phyloP scores from a whole-genome alignment of 2,797 vertebrate genomes.

The Leucoraja ocellata region DNA sequence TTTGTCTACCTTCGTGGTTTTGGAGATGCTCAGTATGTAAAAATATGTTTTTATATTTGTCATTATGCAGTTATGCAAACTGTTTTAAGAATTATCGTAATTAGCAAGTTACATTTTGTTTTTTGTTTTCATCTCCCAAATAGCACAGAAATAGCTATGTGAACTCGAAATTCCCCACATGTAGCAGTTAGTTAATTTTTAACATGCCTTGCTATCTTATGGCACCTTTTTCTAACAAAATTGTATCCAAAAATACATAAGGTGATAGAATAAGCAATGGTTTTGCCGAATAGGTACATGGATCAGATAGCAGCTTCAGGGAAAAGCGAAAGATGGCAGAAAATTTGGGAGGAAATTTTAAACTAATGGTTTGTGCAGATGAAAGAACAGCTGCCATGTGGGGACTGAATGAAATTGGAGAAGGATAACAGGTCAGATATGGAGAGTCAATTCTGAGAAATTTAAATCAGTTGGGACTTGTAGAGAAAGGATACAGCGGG shows the following conservation, averaged over 20 bases:
- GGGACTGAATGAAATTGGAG: neutral
- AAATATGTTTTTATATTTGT: neutral
- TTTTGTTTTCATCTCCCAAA: neutral
- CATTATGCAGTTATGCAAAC: neutral
- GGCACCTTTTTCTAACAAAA: neutral
- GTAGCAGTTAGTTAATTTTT: too few relatives aligned
- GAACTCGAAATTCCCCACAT: neutral
- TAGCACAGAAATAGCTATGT: neutral
- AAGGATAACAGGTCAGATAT: neutral
- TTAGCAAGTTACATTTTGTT: neutral
- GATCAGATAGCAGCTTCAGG: too few relatives aligned
- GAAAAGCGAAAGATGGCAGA: too few relatives aligned
- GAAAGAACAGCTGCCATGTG: neutral
- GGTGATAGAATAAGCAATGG: neutral
- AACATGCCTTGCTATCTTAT: too few relatives aligned
- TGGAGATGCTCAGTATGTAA: neutral
- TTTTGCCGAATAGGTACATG: too few relatives aligned
- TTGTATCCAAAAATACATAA: neutral
- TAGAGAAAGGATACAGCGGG: neutral
- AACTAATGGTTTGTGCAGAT: neutral
- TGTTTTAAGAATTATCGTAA: neutral
- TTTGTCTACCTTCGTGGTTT: too few relatives aligned
- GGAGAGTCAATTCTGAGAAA: neutral
- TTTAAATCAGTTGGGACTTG: neutral
- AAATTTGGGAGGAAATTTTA: neutral